Evolutionary conservation across 2,888 invertebrate genomes (phyloP).

Genomic region (Aplocera efformata): DNA sequence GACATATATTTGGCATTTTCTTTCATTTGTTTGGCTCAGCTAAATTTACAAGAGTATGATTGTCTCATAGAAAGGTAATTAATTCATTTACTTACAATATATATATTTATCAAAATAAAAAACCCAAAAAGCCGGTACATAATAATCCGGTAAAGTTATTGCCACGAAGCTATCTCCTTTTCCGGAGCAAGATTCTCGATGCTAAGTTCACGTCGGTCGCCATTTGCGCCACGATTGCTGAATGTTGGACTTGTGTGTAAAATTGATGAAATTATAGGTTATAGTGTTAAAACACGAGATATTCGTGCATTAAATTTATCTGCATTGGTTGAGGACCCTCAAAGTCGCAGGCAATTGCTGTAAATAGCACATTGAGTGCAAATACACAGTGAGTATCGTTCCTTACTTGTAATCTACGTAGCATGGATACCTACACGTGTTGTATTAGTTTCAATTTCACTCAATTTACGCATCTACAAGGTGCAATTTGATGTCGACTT

Average conservation of each 20-base stretch:
- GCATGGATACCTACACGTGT: constrained; percentile 57
- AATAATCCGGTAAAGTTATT: constrained; percentile 14
- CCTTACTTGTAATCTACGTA: constrained; percentile 43
- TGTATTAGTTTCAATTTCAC: constrained; percentile 44
- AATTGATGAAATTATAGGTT: constrained; percentile 66
- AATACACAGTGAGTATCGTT: constrained; percentile 55
- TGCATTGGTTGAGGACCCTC: constrained; percentile 10
- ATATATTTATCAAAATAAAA: constrained; percentile 27
- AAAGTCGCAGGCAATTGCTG: constrained; percentile 14
- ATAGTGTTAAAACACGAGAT: constrained; percentile 60
- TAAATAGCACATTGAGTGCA: constrained; percentile 46
- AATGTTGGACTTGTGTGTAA: constrained; percentile 56
- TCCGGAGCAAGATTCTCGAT: constrained; percentile 34
- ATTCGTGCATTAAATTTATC: constrained; percentile 49
- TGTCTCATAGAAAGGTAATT: constrained; percentile 64
- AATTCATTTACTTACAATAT: constrained; percentile 35
- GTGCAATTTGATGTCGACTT: constrained; percentile 39
- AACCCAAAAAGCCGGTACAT: constrained; percentile 41
- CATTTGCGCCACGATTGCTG: constrained; percentile 79
- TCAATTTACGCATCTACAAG: constrained; percentile 46
- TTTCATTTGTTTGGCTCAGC: constrained; percentile 55
- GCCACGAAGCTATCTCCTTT: constrained; percentile 55
- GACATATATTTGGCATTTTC: constrained; percentile 57
- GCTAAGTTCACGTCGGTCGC: constrained; percentile 66
- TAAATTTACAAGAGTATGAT: constrained; percentile 78